These are phyloP conservation scores for Papilio gigon DNA, from an alignment of 2,888 invertebrate genomes.

Conservation along the genomic window DNA sequence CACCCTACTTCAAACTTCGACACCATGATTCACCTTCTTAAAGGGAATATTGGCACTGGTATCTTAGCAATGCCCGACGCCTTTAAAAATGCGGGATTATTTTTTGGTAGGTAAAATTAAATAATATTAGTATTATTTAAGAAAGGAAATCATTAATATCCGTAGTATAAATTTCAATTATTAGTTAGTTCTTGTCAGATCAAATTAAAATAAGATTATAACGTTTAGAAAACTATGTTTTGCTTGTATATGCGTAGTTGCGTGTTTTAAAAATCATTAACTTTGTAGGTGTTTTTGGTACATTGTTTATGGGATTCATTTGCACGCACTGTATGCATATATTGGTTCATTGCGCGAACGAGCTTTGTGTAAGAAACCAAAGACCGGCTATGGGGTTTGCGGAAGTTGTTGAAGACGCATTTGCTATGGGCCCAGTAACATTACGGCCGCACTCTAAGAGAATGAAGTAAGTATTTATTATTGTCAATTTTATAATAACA, in stretches of 20 bases:
- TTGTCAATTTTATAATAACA: not conserved
- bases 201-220: not conserved
- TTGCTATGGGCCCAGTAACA: constrained; percentile 87
- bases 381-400: constrained; percentile 89
- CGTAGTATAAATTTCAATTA: not conserved
- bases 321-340: constrained; percentile 97
- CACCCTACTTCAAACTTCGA: constrained; percentile 92
- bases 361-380: constrained; percentile 86
- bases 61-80: constrained; percentile 98
- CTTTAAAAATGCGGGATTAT: constrained; percentile 94
- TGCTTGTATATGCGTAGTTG: not conserved
- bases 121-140: not conserved
- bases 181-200: not conserved
- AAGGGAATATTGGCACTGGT: constrained; percentile 93
- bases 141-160: not conserved
- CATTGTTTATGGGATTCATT: constrained; percentile 91
- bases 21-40: constrained; percentile 87
- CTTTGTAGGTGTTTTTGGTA: constrained; percentile 87
- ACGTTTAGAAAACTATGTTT: not conserved
- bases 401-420: constrained; percentile 89
- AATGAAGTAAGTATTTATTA: constrained; percentile 81
- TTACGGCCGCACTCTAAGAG: constrained; percentile 84
- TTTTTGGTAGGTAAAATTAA: constrained; percentile 83
- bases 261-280: not conserved
- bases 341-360: constrained; percentile 88